Percentiles rank a stretch among this genome's conserved stretches.
Evolutionary conservation across 2,113 vertebrate species (phyloP).

Genomic region (Spea multiplicata): DNA sequence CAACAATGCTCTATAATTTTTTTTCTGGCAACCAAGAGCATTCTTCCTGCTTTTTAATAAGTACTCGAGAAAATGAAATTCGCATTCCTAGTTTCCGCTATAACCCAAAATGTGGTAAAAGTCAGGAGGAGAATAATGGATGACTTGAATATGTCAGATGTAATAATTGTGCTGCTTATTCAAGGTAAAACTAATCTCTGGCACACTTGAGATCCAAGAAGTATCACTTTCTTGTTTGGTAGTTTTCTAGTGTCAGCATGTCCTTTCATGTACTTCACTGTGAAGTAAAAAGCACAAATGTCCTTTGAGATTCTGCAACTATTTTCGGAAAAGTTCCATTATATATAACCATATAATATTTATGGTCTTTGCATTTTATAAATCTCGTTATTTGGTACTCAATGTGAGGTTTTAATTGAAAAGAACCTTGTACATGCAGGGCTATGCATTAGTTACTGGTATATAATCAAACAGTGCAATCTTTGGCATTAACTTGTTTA

Average conservation of each 20-base stretch:
- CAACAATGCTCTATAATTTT: too few species aligned
- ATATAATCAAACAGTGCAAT: neutral
- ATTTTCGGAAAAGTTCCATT: neutral
- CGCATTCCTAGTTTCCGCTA: too few species aligned
- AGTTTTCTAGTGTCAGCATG: slow-evolving; percentile 2
- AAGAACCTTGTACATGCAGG: neutral
- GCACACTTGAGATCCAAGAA: slow-evolving; percentile 5
- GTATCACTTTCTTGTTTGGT: slow-evolving; percentile 1
- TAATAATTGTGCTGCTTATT: slow-evolving; percentile 31
- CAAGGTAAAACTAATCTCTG: slow-evolving; percentile 27
- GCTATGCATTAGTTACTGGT: neutral
- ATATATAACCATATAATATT: neutral
- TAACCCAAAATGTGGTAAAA: slow-evolving; percentile 2
- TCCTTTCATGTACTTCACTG: neutral
- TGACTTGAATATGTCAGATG: slow-evolving; percentile 39
- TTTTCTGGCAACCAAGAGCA: too few species aligned
- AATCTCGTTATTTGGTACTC: neutral
- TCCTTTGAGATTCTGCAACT: neutral
- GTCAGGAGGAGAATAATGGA: slow-evolving; percentile 34
- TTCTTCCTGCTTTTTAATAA: too few species aligned
- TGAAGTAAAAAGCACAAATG: neutral
- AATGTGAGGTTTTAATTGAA: neutral
- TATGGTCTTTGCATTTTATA: neutral
- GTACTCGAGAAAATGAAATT: too few species aligned
- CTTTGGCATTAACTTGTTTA: neutral